Percentiles rank a stretch among this genome's conserved stretches.
Evolutionary conservation across 2,888 invertebrate species (phyloP).

Genomic region (Clusia tigrina): DNA sequence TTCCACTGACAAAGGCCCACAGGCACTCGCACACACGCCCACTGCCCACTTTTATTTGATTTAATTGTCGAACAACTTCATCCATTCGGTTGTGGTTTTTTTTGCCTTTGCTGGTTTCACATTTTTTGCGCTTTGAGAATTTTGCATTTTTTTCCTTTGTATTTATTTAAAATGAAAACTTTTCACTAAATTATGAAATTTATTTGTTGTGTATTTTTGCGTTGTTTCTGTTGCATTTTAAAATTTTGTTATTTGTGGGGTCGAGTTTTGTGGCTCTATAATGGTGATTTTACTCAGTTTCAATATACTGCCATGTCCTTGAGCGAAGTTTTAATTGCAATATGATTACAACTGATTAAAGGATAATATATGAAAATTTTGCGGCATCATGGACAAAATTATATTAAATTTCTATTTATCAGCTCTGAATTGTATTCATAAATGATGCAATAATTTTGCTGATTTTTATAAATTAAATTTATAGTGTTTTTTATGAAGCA

Average conservation of each 20-base stretch:
- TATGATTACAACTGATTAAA: slow-evolving; percentile 28
- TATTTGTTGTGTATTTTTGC: neutral
- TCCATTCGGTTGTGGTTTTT: neutral
- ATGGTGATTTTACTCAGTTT: no score
- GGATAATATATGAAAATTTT: slow-evolving; percentile 21
- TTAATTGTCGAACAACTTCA: neutral
- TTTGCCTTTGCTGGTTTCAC: neutral
- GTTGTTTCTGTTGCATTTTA: neutral
- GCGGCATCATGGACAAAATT: no score
- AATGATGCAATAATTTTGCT: no score
- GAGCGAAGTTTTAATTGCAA: slow-evolving; percentile 27
- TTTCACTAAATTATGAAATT: neutral
- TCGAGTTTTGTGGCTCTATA: no score
- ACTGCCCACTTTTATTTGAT: neutral
- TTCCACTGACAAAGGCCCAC: no score
- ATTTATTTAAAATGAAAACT: neutral
- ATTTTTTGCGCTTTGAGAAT: neutral
- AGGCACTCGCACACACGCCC: neutral
- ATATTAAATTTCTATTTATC: no score
- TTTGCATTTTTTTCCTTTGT: neutral
- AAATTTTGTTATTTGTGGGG: slow-evolving; percentile 11
- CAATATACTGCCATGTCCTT: no score
- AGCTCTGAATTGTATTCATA: no score
- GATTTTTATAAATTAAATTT: no score
- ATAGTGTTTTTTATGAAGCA: no score